phyloP scores from a whole-genome alignment of 1,140 invertebrate species.

The Grapholita molesta region DNA sequence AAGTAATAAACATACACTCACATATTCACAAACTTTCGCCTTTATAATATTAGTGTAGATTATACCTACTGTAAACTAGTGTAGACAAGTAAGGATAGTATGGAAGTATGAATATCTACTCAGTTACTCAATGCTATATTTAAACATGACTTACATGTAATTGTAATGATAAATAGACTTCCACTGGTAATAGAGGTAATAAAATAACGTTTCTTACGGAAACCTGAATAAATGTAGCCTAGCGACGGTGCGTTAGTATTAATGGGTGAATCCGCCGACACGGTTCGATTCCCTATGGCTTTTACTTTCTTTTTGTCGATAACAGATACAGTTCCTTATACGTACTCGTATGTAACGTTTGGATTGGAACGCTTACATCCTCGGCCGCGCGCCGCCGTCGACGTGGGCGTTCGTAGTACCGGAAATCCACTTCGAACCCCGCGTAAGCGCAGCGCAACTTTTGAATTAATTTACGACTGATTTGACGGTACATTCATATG shows the following conservation, averaged over 20 bases:
- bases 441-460: constrained; percentile 36
- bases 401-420: constrained; percentile 21
- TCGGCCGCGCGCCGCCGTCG: constrained; percentile 30
- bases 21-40: no score
- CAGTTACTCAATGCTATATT: no score
- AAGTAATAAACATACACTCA: no score
- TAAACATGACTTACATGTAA: no score
- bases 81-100: no score
- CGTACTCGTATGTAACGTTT: constrained; percentile 20
- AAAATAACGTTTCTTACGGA: background rate
- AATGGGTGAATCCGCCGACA: constrained; percentile 19
- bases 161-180: no score
- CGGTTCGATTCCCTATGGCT: constrained; percentile 39
- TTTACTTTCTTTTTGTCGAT: constrained; percentile 63
- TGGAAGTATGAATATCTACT: no score
- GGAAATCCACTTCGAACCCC: constrained; percentile 42
- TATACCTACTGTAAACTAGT: no score
- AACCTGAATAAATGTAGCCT: background rate
- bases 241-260: constrained; percentile 5
- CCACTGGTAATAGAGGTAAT: no score
- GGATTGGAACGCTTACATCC: constrained; percentile 33
- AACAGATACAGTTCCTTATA: constrained; percentile 49
- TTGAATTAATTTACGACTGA: constrained; percentile 27
- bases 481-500: constrained; percentile 1
- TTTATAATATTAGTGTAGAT: no score